Evolutionary conservation across 2,888 invertebrate genomes (phyloP).

Genomic region (Nomada fabriciana): DNA sequence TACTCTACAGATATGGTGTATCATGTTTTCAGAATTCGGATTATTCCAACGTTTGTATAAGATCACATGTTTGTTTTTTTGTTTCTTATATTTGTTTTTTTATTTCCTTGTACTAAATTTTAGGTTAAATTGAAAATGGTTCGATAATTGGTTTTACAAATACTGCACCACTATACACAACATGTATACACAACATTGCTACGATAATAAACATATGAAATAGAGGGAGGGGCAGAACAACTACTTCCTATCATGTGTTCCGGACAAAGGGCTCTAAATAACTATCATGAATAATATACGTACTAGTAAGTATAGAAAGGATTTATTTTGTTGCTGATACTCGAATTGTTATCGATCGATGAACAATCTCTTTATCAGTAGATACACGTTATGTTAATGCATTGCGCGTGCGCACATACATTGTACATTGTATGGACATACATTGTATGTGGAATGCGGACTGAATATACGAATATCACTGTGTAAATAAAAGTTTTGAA

Average conservation of each 20-base stretch:
- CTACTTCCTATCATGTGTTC: too few relatives aligned
- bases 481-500: constrained; percentile 38
- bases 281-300: too few relatives aligned
- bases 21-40: not conserved
- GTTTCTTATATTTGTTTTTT: too few relatives aligned
- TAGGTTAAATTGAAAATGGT: not conserved
- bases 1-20: not conserved
- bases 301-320: too few relatives aligned
- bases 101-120: not conserved
- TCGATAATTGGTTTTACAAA: not conserved
- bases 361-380: constrained; percentile 33
- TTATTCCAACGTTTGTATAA: not conserved
- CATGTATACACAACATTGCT: too few relatives aligned
- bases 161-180: not conserved
- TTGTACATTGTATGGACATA: not conserved
- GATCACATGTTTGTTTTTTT: not conserved
- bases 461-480: constrained; percentile 26
- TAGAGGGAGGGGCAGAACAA: too few relatives aligned
- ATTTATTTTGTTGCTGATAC: not conserved
- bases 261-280: not conserved
- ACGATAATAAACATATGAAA: too few relatives aligned
- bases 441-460: not conserved
- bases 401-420: constrained; percentile 15
- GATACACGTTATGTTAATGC: not conserved
- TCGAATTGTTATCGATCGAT: constrained; percentile 28